These are phyloP conservation scores for Calameuta filiformis DNA, from an alignment of 2,888 invertebrate genomes.

Conservation along the genomic window DNA sequence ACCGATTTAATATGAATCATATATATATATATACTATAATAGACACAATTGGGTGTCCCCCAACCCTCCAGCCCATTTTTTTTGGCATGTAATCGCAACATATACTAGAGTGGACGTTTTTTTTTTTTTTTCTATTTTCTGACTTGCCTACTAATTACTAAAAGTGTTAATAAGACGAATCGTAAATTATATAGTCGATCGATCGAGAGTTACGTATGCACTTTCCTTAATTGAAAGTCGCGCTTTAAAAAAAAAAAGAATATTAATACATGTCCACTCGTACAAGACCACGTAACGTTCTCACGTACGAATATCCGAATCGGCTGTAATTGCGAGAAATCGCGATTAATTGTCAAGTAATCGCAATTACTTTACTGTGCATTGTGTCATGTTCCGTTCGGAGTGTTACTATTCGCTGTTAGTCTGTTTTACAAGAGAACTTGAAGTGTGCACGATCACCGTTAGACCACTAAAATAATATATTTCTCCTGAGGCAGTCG, in stretches of 20 bases:
- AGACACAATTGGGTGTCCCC: conserved; percentile 24
- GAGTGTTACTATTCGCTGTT: not conserved
- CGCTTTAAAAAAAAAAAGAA: not conserved
- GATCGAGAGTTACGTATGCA: not conserved
- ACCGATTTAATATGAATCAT: conserved; percentile 37
- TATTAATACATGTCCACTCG: not conserved
- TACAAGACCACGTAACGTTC: not conserved
- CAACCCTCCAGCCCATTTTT: conserved; percentile 13
- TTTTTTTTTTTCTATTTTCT: conserved; percentile 18
- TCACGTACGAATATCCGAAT: not conserved
- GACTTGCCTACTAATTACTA: conserved; percentile 20
- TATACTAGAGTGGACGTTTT: conserved; percentile 35
- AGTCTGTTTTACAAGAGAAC: not conserved
- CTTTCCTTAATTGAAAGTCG: not conserved
- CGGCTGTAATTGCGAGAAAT: not conserved
- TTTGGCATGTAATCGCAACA: conserved; percentile 51
- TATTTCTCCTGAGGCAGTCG: too few relatives aligned
- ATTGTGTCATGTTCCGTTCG: not conserved
- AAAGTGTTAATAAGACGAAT: not conserved
- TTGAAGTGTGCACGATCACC: not conserved
- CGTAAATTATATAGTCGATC: not conserved
- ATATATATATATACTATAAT: conserved; percentile 13
- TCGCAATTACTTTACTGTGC: not conserved
- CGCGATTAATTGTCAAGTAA: not conserved
- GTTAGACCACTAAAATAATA: not conserved